A percentile compares a stretch with the other conserved stretches of the same genome.
These are phyloP conservation scores for Oscheius onirici DNA, from an alignment of 2,888 invertebrate species.

Conservation along the genomic window DNA sequence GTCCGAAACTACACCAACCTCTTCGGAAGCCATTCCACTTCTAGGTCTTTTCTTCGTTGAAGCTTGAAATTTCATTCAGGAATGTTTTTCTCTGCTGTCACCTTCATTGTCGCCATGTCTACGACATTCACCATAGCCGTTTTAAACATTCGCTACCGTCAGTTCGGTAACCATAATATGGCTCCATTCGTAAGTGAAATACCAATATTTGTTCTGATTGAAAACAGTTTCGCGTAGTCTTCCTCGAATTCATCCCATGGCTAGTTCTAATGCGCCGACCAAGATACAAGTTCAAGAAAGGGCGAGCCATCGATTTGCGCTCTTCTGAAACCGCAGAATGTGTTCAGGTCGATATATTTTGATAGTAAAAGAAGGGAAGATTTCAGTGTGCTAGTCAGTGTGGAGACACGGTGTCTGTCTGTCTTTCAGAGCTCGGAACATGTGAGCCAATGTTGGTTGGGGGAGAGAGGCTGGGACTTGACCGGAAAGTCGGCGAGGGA, in stretches of 20 bases:
- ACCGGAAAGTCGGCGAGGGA: conserved; percentile 52
- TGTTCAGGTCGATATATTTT: conserved; percentile 35
- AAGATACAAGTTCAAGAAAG: conserved; percentile 39
- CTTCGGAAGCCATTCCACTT: conserved; percentile 78
- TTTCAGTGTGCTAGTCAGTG: conserved; percentile 30
- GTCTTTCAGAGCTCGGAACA: conserved; percentile 12
- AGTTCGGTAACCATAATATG: conserved; percentile 57
- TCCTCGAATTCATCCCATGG: conserved; percentile 62
- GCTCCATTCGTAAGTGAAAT: conserved; percentile 38
- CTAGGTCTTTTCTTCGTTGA: too few relatives aligned
- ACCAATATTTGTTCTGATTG: not conserved
- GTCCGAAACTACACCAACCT: conserved; percentile 95
- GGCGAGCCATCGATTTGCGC: conserved; percentile 30
- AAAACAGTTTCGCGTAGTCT: conserved; percentile 40
- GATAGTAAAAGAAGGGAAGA: not conserved
- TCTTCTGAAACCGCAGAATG: conserved; percentile 38
- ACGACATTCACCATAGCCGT: conserved; percentile 62
- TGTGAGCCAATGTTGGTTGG: conserved; percentile 29
- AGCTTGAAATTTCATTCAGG: conserved; percentile 41
- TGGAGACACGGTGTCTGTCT: conserved; percentile 27
- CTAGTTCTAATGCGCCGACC: conserved; percentile 57
- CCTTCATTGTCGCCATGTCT: conserved; percentile 61
- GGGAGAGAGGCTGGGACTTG: conserved; percentile 39
- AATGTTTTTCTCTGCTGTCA: conserved; percentile 62
- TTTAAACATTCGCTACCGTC: conserved; percentile 60